Evolutionary conservation across 2,888 invertebrate genomes (phyloP), one percentile per base, ranked within the genome.

Genomic region (Sycophila texana): DNA sequence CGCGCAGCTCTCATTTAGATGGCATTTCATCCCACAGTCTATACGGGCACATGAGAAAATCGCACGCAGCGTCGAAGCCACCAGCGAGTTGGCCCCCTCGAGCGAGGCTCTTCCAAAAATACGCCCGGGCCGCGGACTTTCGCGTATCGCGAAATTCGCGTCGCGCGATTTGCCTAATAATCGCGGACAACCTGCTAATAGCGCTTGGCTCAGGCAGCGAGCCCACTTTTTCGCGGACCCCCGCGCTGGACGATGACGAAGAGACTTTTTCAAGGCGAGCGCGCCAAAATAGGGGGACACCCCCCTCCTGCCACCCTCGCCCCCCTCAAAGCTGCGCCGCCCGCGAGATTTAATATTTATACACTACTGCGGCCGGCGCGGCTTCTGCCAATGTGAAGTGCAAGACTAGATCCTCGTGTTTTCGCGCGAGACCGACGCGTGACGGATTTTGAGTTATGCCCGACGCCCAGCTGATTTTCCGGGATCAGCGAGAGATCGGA

Each of bases 251-350:
- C 81, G 82, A 79, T 83, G 85, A 85, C 85, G 83, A 85, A 86
- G 82, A 83, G 82, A 83, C 63, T 81, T 83, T 83, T 83, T 84
- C 85, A 86, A 85, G 86, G 85, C 84, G 74, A 84, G 68, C 72
- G 82, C 83, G 82, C 83, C 82, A 81, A 86, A 86, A 86, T 86
- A 85, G 82, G 80, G 77, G 73, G 30, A 20, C 16, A 72, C 73
- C 74, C 72, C 80, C 58, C 73, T 3, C 26, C 26, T 26, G 26
- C 26, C 26, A 26, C 26, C 26, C 26, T 26, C 26, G 26, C 3
- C 26, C 26, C 63, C 77, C 12, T 49, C 53, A 20, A 49, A 4
- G 78, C 65, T 77, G 79, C 39, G 39, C 39, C 10, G 39, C 39
- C 39, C 39, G 76, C 81, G 26, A 68, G 80, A 84, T 82, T 84